Evolutionary conservation across 2,113 vertebrate species (phyloP).

Genomic region (Colius striatus): DNA sequence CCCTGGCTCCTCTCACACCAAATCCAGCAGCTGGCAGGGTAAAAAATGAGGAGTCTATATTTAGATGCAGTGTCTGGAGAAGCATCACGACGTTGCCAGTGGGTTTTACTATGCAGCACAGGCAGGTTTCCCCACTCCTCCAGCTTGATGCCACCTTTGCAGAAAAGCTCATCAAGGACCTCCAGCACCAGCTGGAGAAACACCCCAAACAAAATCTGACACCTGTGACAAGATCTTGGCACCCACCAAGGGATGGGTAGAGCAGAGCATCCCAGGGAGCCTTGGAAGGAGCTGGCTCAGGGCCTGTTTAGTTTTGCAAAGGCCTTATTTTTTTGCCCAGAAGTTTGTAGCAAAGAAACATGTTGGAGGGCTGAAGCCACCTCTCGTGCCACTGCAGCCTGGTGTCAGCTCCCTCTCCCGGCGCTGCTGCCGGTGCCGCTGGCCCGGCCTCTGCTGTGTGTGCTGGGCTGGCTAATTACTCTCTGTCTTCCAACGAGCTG

Average conservation of each 20-base stretch:
- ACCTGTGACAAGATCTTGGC: not conserved
- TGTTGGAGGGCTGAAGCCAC: not conserved
- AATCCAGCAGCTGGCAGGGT: constrained; percentile 22
- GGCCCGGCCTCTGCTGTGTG: rapidly evolving
- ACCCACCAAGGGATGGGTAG: not conserved
- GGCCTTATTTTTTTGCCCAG: constrained; percentile 23
- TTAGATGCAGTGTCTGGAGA: constrained; percentile 61
- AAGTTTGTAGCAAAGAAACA: constrained; percentile 23
- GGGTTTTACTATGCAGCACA: constrained; percentile 56
- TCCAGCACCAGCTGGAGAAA: constrained; percentile 13
- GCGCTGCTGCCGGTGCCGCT: not conserved
- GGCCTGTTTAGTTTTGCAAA: constrained; percentile 4
- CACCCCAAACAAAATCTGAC: not conserved
- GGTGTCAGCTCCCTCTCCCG: not conserved
- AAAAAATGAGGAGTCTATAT: constrained; percentile 71
- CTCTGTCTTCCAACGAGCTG: rapidly evolving
- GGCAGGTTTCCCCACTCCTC: constrained; percentile 46
- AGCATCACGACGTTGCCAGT: constrained; percentile 22
- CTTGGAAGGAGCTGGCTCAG: constrained; percentile 1
- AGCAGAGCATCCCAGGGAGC: not conserved
- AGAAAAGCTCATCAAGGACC: constrained; percentile 35
- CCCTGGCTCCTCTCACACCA: constrained; percentile 11
- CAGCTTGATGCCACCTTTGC: constrained; percentile 37
- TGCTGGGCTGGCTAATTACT: not conserved
- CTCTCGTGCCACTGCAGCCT: not conserved